Evolutionary conservation across 2,888 invertebrate species (phyloP).

Genomic region (Argyresthia goedartella): DNA sequence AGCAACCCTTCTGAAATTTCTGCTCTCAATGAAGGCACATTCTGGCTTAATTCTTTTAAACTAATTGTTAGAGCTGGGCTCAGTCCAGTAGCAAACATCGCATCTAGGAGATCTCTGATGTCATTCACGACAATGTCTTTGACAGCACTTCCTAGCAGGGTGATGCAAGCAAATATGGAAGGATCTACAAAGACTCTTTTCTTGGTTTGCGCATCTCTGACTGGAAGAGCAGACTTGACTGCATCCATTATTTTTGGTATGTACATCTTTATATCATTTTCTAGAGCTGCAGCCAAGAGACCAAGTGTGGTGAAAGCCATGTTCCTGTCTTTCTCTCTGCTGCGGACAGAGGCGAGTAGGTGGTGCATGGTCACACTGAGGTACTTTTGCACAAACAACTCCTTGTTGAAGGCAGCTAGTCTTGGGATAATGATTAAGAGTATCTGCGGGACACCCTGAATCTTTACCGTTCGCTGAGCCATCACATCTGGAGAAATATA

Average conservation of each 20-base stretch:
- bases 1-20: constrained; percentile 94
- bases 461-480: constrained; percentile 81
- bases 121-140: constrained; percentile 82
- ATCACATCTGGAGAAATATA: constrained; percentile 73
- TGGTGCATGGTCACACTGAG: constrained; percentile 82
- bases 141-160: constrained; percentile 89
- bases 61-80: constrained; percentile 93
- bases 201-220: constrained; percentile 82
- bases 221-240: constrained; percentile 81
- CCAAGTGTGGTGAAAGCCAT: constrained; percentile 93
- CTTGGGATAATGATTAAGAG: constrained; percentile 90
- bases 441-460: constrained; percentile 87
- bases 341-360: constrained; percentile 80
- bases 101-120: constrained; percentile 87
- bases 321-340: constrained; percentile 87
- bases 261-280: constrained; percentile 82
- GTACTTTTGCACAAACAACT: constrained; percentile 82
- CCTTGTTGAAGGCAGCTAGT: constrained; percentile 92
- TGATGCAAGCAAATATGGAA: constrained; percentile 93
- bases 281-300: constrained; percentile 90
- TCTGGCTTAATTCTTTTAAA: constrained; percentile 88
- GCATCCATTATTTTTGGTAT: constrained; percentile 89
- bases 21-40: constrained; percentile 87
- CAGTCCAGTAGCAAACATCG: constrained; percentile 93
- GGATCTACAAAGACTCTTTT: constrained; percentile 84